Evolutionary conservation across 30 jellyfish, hydroid and myxozoan species (phyloP).

Genomic region (Catostylus mosaicus): DNA sequence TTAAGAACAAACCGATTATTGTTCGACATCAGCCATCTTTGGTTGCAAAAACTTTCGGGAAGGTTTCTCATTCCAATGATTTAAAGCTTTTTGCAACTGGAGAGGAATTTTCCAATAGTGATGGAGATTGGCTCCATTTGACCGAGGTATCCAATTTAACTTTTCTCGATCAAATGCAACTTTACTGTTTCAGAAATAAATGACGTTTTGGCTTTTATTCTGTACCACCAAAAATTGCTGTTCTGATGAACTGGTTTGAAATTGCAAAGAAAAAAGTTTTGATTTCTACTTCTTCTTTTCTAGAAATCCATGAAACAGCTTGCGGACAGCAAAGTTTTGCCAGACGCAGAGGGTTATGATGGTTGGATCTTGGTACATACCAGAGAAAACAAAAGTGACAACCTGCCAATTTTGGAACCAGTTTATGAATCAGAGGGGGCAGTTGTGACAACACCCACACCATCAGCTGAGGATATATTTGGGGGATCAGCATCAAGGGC

Average conservation of each 20-base stretch:
- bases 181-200: not conserved
- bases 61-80: constrained; percentile 54
- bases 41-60: constrained; percentile 51
- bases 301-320: constrained; percentile 65
- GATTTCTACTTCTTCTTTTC: too few species aligned
- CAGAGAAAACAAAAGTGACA: constrained; percentile 10
- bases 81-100: constrained; percentile 73
- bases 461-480: constrained; percentile 69
- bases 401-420: constrained; percentile 55
- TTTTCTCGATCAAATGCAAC: not conserved
- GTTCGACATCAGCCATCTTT: constrained; percentile 66
- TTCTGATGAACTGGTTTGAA: too few species aligned
- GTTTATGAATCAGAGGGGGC: constrained; percentile 49
- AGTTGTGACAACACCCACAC: constrained; percentile 37
- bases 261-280: too few species aligned
- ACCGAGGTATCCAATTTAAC: constrained; percentile 56
- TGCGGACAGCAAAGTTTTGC: constrained; percentile 17
- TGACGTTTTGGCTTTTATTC: too few species aligned
- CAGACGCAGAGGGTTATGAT: constrained; percentile 37
- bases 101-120: constrained; percentile 78
- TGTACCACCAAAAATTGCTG: not conserved
- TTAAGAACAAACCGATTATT: constrained; percentile 43
- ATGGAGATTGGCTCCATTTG: constrained; percentile 87
- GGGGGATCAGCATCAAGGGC: constrained; percentile 73
- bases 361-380: constrained; percentile 48